A percentile compares a stretch with the other conserved stretches of the same genome.
Evolutionary conservation across 2,888 invertebrate species (phyloP).

Genomic region (Diadegma fenestrale): DNA sequence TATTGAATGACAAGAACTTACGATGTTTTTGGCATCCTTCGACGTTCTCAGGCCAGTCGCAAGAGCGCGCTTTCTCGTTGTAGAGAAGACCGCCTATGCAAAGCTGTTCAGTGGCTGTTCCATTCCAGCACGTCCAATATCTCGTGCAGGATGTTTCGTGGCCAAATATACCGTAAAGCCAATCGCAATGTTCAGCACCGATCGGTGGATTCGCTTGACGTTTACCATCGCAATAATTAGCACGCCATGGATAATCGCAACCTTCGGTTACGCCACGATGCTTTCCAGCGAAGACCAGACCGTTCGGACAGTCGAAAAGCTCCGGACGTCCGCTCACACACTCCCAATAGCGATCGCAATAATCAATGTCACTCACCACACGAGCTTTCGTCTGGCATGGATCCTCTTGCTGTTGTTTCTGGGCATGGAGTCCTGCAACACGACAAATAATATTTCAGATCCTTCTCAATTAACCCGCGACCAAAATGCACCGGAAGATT

Average conservation of each 20-base stretch:
- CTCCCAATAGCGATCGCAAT: conserved; percentile 95
- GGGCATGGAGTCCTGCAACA: conserved; percentile 76
- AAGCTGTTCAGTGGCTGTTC: conserved; percentile 95
- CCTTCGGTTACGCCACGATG: conserved; percentile 95
- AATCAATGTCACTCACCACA: conserved; percentile 91
- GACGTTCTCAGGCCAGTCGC: conserved; percentile 97
- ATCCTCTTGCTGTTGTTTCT: conserved; percentile 88
- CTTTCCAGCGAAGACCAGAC: conserved; percentile 95
- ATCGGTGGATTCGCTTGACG: conserved; percentile 93
- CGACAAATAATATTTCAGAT: background rate
- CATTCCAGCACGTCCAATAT: conserved; percentile 98
- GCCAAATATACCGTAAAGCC: conserved; percentile 97
- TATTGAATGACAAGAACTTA: conserved; percentile 86
- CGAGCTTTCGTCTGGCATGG: conserved; percentile 93
- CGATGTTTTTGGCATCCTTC: conserved; percentile 97
- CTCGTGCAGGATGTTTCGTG: conserved; percentile 97
- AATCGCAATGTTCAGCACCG: conserved; percentile 94
- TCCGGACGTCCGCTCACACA: conserved; percentile 93
- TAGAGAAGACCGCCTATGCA: conserved; percentile 96
- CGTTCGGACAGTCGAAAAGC: conserved; percentile 96
- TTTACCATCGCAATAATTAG: conserved; percentile 94
- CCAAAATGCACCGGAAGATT: no score
- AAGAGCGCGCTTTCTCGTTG: conserved; percentile 95
- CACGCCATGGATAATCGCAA: conserved; percentile 96
- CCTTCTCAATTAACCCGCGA: no score